These are phyloP conservation scores for Eupeodes luniger DNA, from an alignment of 2,888 invertebrate genomes.

Conservation along the genomic window DNA sequence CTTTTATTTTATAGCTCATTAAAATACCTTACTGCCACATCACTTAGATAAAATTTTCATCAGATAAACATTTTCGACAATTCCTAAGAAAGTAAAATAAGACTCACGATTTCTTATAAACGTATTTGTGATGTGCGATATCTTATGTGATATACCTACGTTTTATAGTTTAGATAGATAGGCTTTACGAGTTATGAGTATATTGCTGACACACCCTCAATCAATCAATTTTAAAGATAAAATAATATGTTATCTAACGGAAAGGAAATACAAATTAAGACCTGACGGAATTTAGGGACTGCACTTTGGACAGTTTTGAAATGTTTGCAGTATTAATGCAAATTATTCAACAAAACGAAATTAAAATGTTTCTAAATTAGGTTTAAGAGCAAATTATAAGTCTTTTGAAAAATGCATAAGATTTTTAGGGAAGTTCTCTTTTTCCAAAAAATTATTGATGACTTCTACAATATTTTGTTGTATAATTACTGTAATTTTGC, in stretches of 20 bases:
- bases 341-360: too few relatives aligned
- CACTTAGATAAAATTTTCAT: slow-evolving; percentile 34
- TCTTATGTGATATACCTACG: too few relatives aligned
- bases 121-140: not conserved
- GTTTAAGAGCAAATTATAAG: too few relatives aligned
- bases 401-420: too few relatives aligned
- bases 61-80: slow-evolving; percentile 15
- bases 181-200: not conserved
- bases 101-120: not conserved
- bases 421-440: too few relatives aligned
- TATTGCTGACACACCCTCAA: slow-evolving; percentile 29
- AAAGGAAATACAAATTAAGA: not conserved
- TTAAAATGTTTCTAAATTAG: too few relatives aligned
- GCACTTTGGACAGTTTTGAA: not conserved
- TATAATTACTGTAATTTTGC: too few relatives aligned
- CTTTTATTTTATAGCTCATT: slow-evolving; percentile 29
- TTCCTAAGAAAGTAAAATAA: slow-evolving; percentile 46
- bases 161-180: not conserved
- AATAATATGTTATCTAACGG: not conserved
- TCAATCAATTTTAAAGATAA: slow-evolving; percentile 9
- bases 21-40: slow-evolving; percentile 49
- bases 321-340: too few relatives aligned
- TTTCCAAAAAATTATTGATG: too few relatives aligned
- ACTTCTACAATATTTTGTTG: too few relatives aligned
- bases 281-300: not conserved